Evolutionary conservation across 1,140 invertebrate species (phyloP).

Genomic region (Drosophila elegans): DNA sequence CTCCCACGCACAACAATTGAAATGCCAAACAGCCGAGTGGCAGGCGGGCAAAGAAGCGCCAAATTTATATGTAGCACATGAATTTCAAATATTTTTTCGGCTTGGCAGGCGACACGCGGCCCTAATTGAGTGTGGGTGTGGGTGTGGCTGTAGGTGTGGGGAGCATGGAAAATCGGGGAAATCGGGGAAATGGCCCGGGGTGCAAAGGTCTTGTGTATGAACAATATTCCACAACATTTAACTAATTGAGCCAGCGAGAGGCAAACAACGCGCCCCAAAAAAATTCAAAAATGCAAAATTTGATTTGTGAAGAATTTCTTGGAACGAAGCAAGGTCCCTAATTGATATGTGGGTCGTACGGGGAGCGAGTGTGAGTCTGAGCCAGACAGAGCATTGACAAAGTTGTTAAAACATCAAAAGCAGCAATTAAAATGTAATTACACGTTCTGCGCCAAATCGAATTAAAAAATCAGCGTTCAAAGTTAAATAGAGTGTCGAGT

Average conservation of each 20-base stretch:
- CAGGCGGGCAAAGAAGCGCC: slow-evolving; percentile 17
- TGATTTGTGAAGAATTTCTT: slow-evolving; percentile 50
- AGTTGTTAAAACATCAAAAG: slow-evolving; percentile 82
- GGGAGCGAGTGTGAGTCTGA: background rate
- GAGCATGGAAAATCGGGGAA: background rate
- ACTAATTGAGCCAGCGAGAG: slow-evolving; percentile 65
- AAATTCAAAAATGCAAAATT: slow-evolving; percentile 65
- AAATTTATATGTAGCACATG: slow-evolving; percentile 66
- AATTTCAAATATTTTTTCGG: slow-evolving; percentile 79
- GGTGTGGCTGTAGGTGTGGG: no score
- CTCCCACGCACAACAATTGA: slow-evolving; percentile 66
- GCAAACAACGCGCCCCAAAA: slow-evolving; percentile 11
- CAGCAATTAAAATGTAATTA: slow-evolving; percentile 83
- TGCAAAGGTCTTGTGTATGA: slow-evolving; percentile 49
- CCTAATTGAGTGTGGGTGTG: slow-evolving; percentile 60
- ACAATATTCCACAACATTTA: slow-evolving; percentile 80
- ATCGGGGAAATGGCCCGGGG: background rate
- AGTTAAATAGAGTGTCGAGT: slow-evolving; percentile 67
- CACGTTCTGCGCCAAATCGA: slow-evolving; percentile 79
- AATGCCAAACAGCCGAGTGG: slow-evolving; percentile 59
- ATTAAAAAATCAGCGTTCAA: slow-evolving; percentile 83
- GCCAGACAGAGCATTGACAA: slow-evolving; percentile 52
- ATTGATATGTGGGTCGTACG: slow-evolving; percentile 49
- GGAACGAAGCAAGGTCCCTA: slow-evolving; percentile 43
- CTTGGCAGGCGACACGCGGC: slow-evolving; percentile 68